Percentiles rank a stretch among this genome's conserved stretches.
phyloP scores from a whole-genome alignment of 2,888 invertebrate genomes.

The Drosophila rellima region DNA sequence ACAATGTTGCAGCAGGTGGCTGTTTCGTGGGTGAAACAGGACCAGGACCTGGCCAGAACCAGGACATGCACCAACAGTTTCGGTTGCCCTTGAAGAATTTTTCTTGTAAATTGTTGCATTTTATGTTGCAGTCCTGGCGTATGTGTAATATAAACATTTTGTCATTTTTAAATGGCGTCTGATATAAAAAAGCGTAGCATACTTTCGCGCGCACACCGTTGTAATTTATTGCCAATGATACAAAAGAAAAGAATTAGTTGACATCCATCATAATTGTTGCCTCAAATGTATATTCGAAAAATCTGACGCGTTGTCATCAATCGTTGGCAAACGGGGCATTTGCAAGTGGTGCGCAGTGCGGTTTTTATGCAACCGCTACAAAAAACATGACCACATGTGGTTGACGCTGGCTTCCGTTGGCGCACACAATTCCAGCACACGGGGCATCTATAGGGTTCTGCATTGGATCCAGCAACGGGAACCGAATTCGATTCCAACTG shows the following conservation, averaged over 20 bases:
- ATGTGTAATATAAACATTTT: constrained; percentile 32
- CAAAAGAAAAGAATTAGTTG: neutral
- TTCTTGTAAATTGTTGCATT: constrained; percentile 48
- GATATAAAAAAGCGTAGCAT: constrained; percentile 36
- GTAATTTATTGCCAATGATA: constrained; percentile 13
- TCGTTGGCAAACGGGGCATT: constrained; percentile 59
- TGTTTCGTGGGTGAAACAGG: constrained; percentile 14
- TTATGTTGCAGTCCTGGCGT: constrained; percentile 41
- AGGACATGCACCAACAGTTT: constrained; percentile 6
- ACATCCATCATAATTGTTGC: neutral
- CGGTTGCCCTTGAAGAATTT: constrained; percentile 13
- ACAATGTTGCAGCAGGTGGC: constrained; percentile 76
- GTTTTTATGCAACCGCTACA: constrained; percentile 50
- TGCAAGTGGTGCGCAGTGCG: constrained; percentile 40
- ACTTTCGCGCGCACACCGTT: constrained; percentile 19
- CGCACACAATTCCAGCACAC: constrained; percentile 45
- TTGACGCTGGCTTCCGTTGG: constrained; percentile 46
- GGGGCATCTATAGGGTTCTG: constrained; percentile 51
- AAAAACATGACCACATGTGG: constrained; percentile 60
- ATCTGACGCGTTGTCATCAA: constrained; percentile 21
- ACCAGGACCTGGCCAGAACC: neutral
- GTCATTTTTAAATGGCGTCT: constrained; percentile 2
- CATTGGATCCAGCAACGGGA: neutral
- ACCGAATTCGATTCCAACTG: constrained; percentile 1
- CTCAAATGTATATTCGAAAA: constrained; percentile 52